These are phyloP conservation scores for Plemyria rubiginata DNA, from an alignment of 2,888 invertebrate species.

Conservation along the genomic window DNA sequence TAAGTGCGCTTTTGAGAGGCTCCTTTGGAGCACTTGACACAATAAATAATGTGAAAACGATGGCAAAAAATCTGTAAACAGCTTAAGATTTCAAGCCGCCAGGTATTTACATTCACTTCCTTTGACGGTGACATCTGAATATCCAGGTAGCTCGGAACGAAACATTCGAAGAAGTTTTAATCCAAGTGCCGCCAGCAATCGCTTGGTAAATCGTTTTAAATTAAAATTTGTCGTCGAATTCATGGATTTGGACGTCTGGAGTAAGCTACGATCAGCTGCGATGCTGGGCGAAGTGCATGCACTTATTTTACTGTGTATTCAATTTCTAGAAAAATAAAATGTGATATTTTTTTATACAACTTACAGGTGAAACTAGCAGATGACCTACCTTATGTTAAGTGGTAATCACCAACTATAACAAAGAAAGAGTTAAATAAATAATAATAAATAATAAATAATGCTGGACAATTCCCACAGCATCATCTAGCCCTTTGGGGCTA, in stretches of 20 bases:
- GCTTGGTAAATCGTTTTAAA: constrained; percentile 75
- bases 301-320: neutral
- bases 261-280: constrained; percentile 45
- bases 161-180: constrained; percentile 68
- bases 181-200: constrained; percentile 65
- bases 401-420: too few species aligned
- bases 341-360: too few species aligned
- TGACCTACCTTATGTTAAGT: too few species aligned
- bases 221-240: constrained; percentile 69
- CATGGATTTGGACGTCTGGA: constrained; percentile 56
- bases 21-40: too few species aligned
- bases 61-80: constrained; percentile 2
- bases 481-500: too few species aligned
- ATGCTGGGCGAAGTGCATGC: constrained; percentile 1
- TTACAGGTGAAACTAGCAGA: too few species aligned
- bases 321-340: neutral
- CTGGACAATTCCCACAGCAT: too few species aligned
- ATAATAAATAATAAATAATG: too few species aligned
- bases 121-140: constrained; percentile 50
- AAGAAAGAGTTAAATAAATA: too few species aligned
- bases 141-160: constrained; percentile 42
- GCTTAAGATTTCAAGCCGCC: constrained; percentile 37
- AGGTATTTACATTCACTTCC: constrained; percentile 46
- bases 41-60: too few species aligned
- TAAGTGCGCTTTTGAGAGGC: too few species aligned